A percentile compares a stretch with the other conserved stretches of the same genome.
Evolutionary conservation across 2,797 vertebrate genomes (phyloP).

Genomic region (Hemitrygon akajei): DNA sequence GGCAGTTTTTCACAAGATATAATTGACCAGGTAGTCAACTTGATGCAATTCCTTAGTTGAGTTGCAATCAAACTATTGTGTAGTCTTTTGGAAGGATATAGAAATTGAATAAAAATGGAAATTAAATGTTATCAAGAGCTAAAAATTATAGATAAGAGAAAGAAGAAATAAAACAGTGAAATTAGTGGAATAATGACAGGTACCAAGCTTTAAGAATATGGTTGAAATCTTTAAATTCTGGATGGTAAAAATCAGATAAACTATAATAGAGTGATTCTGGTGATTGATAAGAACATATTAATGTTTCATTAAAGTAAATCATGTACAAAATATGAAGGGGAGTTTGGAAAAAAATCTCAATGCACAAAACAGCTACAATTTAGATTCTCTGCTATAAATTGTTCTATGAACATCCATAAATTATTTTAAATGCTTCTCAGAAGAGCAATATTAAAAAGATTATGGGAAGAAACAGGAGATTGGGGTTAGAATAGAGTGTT

Average conservation of each 20-base stretch:
- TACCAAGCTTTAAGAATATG: not conserved
- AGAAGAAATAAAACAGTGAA: not conserved
- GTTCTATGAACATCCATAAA: not conserved
- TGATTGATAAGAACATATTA: not conserved
- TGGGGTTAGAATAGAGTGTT: not conserved
- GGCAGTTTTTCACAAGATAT: not conserved
- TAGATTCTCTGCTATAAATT: not conserved
- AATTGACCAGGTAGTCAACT: not conserved
- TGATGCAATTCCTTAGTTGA: not conserved
- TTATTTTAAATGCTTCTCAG: not conserved
- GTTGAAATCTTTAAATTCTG: not conserved
- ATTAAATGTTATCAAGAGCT: not conserved
- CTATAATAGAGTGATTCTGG: not conserved
- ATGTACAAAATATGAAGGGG: not conserved
- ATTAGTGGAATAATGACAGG: no score
- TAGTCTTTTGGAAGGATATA: not conserved
- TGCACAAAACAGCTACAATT: not conserved
- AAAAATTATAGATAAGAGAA: not conserved
- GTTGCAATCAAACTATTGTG: not conserved
- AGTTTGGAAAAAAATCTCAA: not conserved
- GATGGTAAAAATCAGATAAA: not conserved
- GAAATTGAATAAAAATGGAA: not conserved
- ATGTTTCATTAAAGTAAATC: not conserved
- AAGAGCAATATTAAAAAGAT: conserved; percentile 10
- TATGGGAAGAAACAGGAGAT: not conserved